These are phyloP conservation scores for Aix galericulata DNA, from an alignment of 2,113 vertebrate genomes.

Conservation along the genomic window DNA sequence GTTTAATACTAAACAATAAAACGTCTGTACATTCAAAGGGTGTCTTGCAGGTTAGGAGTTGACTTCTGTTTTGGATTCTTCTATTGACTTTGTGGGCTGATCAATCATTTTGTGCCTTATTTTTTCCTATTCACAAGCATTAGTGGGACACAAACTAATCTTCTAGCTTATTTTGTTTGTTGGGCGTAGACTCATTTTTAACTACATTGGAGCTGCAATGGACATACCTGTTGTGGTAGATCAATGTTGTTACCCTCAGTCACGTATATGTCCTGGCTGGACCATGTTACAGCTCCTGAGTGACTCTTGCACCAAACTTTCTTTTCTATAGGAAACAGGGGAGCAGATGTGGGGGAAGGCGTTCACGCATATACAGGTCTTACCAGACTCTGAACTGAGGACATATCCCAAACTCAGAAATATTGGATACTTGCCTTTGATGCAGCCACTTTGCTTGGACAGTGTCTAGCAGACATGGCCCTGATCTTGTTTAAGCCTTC, in stretches of 20 bases:
- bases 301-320: neutral
- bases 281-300: neutral
- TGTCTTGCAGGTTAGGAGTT: neutral
- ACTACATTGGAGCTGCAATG: neutral
- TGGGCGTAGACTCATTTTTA: neutral
- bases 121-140: neutral
- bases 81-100: neutral
- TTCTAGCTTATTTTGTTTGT: neutral
- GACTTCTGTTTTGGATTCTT: neutral
- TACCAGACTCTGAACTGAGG: neutral
- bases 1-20: conserved; percentile 44
- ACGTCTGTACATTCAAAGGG: neutral
- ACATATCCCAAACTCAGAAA: neutral
- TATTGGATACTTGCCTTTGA: neutral
- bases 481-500: conserved; percentile 48
- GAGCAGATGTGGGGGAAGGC: neutral
- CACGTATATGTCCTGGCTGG: neutral
- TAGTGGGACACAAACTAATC: neutral
- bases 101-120: neutral
- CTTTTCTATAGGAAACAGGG: neutral
- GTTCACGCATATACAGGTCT: neutral
- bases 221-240: neutral
- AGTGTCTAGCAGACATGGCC: neutral
- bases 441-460: neutral
- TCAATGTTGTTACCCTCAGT: neutral